These are phyloP conservation scores for Drosophila imparisetae DNA, from an alignment of 2,888 invertebrate species.

Conservation along the genomic window DNA sequence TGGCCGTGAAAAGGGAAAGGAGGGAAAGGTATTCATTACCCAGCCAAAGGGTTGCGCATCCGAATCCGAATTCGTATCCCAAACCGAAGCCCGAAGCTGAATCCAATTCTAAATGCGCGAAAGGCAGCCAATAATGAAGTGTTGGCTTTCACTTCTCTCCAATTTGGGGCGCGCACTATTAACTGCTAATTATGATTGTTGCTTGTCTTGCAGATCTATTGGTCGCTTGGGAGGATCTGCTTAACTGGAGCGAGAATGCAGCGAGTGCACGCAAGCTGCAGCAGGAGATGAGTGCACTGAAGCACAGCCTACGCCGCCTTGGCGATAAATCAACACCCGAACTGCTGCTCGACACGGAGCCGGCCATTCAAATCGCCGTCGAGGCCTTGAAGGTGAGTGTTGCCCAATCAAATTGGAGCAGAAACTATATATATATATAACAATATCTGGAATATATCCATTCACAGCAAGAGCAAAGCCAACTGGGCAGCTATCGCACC, in stretches of 20 bases:
- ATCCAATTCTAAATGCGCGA: neutral
- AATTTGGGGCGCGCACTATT: slow-evolving; percentile 35
- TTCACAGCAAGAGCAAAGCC: slow-evolving; percentile 83
- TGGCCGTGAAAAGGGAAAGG: slow-evolving; percentile 22
- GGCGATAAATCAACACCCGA: slow-evolving; percentile 82
- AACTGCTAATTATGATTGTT: slow-evolving; percentile 22
- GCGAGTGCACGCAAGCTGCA: slow-evolving; percentile 84
- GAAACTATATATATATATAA: neutral
- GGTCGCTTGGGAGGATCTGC: slow-evolving; percentile 85
- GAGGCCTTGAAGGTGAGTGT: slow-evolving; percentile 83
- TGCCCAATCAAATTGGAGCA: neutral
- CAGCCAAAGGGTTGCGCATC: slow-evolving; percentile 46
- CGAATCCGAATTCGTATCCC: slow-evolving; percentile 15
- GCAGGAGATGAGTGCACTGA: slow-evolving; percentile 84
- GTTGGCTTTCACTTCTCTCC: slow-evolving; percentile 36
- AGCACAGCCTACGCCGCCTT: slow-evolving; percentile 82
- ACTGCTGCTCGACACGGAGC: slow-evolving; percentile 83
- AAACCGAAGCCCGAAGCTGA: neutral
- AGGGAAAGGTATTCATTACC: slow-evolving; percentile 60
- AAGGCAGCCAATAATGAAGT: slow-evolving; percentile 18
- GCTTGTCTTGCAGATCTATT: slow-evolving; percentile 81
- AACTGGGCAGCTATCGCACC: slow-evolving; percentile 84
- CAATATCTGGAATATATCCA: neutral
- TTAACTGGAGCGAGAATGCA: slow-evolving; percentile 85
- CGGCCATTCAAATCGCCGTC: slow-evolving; percentile 84